phyloP scores from a whole-genome alignment of 2,888 invertebrate species.

The Protonemura montana region DNA sequence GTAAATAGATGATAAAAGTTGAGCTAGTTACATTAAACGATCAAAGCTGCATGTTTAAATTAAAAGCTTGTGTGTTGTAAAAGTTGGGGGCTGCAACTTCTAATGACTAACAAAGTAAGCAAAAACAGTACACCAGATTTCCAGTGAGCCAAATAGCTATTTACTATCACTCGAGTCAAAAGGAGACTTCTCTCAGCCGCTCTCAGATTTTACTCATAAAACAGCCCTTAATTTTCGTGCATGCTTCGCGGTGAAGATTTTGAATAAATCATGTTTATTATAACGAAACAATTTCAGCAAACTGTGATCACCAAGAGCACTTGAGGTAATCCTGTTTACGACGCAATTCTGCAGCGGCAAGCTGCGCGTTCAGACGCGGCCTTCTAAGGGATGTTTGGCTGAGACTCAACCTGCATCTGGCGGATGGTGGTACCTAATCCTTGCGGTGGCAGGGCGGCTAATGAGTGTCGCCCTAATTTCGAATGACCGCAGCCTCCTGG shows the following conservation, averaged over 20 bases:
- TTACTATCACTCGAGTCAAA: background rate
- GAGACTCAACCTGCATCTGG: background rate
- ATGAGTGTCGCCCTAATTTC: slow-evolving; percentile 25
- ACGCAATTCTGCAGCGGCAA: background rate
- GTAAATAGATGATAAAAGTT: slow-evolving; percentile 1
- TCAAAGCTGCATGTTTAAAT: slow-evolving; percentile 12
- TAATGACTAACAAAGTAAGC: background rate
- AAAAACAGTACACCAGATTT: background rate
- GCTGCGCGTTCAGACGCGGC: too few relatives aligned
- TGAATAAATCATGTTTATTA: background rate
- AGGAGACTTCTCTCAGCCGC: background rate
- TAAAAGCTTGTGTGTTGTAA: background rate
- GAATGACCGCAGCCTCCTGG: background rate
- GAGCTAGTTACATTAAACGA: background rate
- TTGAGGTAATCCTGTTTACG: slow-evolving; percentile 23
- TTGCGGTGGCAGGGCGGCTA: slow-evolving; percentile 21
- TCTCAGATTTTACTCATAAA: background rate
- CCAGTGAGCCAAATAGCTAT: background rate
- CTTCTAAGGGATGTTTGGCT: background rate
- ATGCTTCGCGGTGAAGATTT: background rate
- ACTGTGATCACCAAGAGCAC: background rate
- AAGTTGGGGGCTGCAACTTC: background rate
- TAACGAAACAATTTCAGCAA: background rate
- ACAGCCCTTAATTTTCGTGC: background rate
- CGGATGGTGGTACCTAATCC: slow-evolving; percentile 16